Evolutionary conservation across 2,888 invertebrate genomes (phyloP).

Genomic region (Tinea semifulvella): DNA sequence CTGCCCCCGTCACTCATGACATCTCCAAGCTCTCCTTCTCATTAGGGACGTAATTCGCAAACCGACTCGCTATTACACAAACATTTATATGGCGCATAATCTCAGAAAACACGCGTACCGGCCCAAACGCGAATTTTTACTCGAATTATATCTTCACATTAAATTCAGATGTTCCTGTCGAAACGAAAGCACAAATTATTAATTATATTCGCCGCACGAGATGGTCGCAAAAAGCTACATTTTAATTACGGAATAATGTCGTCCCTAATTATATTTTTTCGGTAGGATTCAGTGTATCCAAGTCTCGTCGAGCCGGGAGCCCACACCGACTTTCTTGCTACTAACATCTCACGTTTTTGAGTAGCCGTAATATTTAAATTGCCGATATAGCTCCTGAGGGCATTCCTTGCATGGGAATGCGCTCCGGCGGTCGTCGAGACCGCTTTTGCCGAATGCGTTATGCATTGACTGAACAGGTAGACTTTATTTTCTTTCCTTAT

Average conservation of each 20-base stretch:
- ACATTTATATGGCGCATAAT: slow-evolving; percentile 50
- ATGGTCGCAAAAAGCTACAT: slow-evolving; percentile 42
- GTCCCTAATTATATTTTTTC: slow-evolving; percentile 48
- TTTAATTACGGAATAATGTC: slow-evolving; percentile 61
- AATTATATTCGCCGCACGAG: slow-evolving; percentile 38
- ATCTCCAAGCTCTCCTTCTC: not conserved
- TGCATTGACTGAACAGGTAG: slow-evolving; percentile 35
- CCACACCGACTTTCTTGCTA: slow-evolving; percentile 60
- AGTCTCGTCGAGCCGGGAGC: slow-evolving; percentile 44
- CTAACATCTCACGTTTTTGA: slow-evolving; percentile 64
- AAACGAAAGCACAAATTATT: slow-evolving; percentile 49
- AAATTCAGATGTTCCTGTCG: slow-evolving; percentile 33
- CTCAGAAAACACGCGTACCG: slow-evolving; percentile 27
- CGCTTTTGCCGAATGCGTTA: slow-evolving; percentile 59
- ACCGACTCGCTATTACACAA: not conserved
- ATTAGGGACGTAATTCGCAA: slow-evolving; percentile 2
- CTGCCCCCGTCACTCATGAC: not conserved
- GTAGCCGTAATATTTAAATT: slow-evolving; percentile 65
- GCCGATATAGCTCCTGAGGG: slow-evolving; percentile 61
- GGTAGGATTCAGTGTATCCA: slow-evolving; percentile 47
- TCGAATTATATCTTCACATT: slow-evolving; percentile 37
- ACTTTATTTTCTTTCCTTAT: slow-evolving; percentile 43
- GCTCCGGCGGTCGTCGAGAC: slow-evolving; percentile 54
- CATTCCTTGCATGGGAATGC: slow-evolving; percentile 64
- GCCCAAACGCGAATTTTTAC: slow-evolving; percentile 20